These are phyloP conservation scores for Rhaphigaster nebulosa DNA, from an alignment of 2,888 invertebrate genomes.

Conservation along the genomic window DNA sequence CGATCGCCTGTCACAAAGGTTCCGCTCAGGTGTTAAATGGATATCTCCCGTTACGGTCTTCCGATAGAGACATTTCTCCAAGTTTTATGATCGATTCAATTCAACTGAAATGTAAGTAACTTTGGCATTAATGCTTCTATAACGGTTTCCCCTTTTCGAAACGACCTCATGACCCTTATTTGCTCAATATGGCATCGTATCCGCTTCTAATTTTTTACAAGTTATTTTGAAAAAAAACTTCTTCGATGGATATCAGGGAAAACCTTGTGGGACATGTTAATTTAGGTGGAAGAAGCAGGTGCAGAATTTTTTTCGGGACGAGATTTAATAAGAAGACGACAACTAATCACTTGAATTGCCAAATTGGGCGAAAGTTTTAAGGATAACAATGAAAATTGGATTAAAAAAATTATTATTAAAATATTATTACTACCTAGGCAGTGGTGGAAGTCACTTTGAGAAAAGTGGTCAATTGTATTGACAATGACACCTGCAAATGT, in stretches of 20 bases:
- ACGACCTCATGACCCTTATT: conserved; percentile 26
- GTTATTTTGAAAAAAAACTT: neutral
- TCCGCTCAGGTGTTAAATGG: conserved; percentile 44
- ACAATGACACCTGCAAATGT: too few relatives aligned
- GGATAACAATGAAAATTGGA: too few relatives aligned
- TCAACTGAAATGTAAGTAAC: conserved; percentile 2
- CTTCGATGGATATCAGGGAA: neutral
- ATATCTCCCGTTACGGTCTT: conserved; percentile 35
- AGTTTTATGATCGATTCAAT: conserved; percentile 39
- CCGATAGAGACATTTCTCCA: conserved; percentile 37
- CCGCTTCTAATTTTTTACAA: neutral
- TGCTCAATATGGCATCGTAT: neutral
- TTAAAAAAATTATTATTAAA: too few relatives aligned
- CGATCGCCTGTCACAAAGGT: conserved; percentile 46
- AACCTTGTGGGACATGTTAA: neutral
- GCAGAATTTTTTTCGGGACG: too few relatives aligned
- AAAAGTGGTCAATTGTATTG: too few relatives aligned
- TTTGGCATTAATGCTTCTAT: conserved; percentile 29
- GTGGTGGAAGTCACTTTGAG: neutral
- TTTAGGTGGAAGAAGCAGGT: neutral
- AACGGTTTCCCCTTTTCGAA: neutral
- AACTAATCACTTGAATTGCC: too few relatives aligned
- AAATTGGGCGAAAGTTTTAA: too few relatives aligned
- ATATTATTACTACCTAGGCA: neutral
- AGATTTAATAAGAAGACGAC: too few relatives aligned